Percentiles rank a stretch among this genome's conserved stretches.
These are phyloP conservation scores for Calidris pugnax DNA, from an alignment of 2,113 vertebrate genomes.

Conservation along the genomic window DNA sequence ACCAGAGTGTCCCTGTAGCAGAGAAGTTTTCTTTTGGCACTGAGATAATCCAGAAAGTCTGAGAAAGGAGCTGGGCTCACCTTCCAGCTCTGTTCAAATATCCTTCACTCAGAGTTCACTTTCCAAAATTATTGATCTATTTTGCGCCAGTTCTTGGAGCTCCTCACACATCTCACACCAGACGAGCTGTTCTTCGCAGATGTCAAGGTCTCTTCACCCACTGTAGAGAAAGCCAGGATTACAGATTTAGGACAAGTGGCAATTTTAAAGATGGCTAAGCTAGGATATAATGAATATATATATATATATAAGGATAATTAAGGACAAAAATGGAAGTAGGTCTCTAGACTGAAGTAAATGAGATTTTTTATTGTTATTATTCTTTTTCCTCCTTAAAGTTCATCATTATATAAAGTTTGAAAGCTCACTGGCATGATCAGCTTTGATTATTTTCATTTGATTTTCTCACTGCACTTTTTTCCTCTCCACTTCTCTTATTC, in stretches of 20 bases:
- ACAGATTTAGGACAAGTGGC: not conserved
- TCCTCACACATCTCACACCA: not conserved
- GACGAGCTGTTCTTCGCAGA: not conserved
- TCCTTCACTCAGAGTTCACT: not conserved
- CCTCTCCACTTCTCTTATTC: slow-evolving; percentile 12
- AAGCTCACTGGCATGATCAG: not conserved
- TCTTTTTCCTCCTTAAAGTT: not conserved
- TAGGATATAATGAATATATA: not conserved
- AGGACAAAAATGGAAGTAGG: not conserved
- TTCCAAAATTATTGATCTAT: not conserved
- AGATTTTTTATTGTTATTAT: not conserved
- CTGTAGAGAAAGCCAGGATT: not conserved
- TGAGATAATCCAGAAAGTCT: not conserved
- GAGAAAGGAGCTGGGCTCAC: not conserved
- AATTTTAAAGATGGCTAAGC: not conserved
- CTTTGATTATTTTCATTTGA: not conserved
- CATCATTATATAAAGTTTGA: not conserved
- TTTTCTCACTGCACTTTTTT: not conserved
- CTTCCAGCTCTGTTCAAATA: not conserved
- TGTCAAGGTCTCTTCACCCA: not conserved
- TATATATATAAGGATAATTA: not conserved
- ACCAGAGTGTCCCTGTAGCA: not conserved
- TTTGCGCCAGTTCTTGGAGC: not conserved
- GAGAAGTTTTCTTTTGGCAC: not conserved
- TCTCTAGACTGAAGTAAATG: not conserved